Evolutionary conservation across 2,113 vertebrate species (phyloP).

Genomic region (Pterophyllum scalare): DNA sequence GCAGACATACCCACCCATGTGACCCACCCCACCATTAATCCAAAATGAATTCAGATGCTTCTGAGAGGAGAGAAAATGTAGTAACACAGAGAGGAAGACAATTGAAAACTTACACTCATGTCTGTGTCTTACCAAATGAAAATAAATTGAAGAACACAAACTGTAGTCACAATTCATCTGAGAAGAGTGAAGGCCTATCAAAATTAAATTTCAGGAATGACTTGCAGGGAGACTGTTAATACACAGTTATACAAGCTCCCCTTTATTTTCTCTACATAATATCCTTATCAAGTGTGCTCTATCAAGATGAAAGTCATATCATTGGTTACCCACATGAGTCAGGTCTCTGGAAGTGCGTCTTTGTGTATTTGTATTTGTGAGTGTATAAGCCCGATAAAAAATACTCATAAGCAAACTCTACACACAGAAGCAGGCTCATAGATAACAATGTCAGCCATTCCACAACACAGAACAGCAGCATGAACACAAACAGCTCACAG

Average conservation of each 20-base stretch:
- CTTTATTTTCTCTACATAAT: neutral
- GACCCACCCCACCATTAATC: neutral
- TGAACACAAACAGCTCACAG: constrained; percentile 43
- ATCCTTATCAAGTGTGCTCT: constrained; percentile 15
- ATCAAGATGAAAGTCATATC: constrained; percentile 7
- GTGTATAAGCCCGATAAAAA: constrained; percentile 2
- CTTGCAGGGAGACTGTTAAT: constrained; percentile 26
- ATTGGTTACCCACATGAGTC: neutral
- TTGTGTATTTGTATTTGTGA: neutral
- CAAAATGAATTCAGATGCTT: constrained; percentile 25
- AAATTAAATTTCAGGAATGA: neutral
- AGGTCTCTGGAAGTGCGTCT: constrained; percentile 9
- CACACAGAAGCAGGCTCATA: constrained; percentile 22
- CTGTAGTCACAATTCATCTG: neutral
- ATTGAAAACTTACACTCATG: neutral
- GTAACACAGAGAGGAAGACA: neutral
- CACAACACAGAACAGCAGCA: constrained; percentile 55
- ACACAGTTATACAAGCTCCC: neutral
- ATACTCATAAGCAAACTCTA: constrained; percentile 17
- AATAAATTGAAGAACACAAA: neutral
- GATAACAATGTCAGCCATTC: constrained; percentile 51
- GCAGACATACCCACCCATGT: neutral
- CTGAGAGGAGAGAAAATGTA: neutral
- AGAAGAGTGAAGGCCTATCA: neutral
- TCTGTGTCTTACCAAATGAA: neutral